Evolutionary conservation across 2,113 vertebrate species (phyloP).

Genomic region (Silurus meridionalis): DNA sequence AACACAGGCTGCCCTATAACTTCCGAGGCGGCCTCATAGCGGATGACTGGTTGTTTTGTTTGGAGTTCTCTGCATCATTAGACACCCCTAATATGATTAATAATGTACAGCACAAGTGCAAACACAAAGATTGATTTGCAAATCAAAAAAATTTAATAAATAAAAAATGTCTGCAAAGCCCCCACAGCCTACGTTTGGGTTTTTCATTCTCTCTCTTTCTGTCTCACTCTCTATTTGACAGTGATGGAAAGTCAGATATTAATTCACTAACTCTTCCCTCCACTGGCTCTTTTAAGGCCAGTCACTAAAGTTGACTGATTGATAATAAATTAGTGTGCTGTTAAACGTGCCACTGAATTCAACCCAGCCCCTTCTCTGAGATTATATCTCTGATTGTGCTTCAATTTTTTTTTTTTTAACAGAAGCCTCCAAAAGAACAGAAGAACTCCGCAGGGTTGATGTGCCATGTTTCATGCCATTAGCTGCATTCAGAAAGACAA

Average conservation of each 20-base stretch:
- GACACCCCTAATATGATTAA: conserved; percentile 51
- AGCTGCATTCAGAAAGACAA: conserved; percentile 72
- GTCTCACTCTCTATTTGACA: conserved; percentile 13
- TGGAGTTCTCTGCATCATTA: conserved; percentile 53
- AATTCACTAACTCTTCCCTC: conserved; percentile 25
- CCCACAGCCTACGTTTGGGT: conserved; percentile 11
- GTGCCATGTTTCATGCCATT: conserved; percentile 69
- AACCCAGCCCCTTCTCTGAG: conserved; percentile 56
- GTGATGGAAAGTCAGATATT: conserved; percentile 33
- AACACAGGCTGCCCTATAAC: conserved; percentile 16
- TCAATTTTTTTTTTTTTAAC: conserved; percentile 59
- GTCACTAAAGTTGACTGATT: conserved; percentile 62
- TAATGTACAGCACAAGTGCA: conserved; percentile 39
- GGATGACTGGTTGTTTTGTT: conserved; percentile 39
- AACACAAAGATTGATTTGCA: conserved; percentile 50
- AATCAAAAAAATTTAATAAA: conserved; percentile 19
- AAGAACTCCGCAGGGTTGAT: conserved; percentile 62
- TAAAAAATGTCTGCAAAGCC: background rate
- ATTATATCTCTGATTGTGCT: conserved; percentile 68
- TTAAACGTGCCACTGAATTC: conserved; percentile 64
- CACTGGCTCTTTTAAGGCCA: conserved; percentile 42
- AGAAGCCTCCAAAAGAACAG: conserved; percentile 62
- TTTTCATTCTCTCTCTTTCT: conserved; percentile 25
- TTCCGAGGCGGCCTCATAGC: background rate
- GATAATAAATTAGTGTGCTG: conserved; percentile 65